Evolutionary conservation across 2,888 invertebrate species (phyloP), one percentile per base, ranked within the genome.

Genomic region (Troilus luridus): DNA sequence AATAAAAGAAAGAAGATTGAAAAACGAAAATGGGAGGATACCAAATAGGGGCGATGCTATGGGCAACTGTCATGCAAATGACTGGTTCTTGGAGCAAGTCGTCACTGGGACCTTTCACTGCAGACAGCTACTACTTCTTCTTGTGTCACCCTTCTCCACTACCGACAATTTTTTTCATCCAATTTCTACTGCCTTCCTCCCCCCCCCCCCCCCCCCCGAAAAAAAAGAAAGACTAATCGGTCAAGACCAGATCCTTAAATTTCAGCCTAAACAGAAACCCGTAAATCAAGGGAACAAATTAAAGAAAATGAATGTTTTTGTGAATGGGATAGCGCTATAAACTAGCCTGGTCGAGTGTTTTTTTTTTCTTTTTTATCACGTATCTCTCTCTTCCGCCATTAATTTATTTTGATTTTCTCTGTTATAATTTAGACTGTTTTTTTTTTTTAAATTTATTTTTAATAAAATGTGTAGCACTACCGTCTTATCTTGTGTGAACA

Each of bases 11-110:
- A 85, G 11, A 85, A 85, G 56, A 85, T 85, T 10, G 85, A 11
- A 58, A 85, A 85, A 85, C 56, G n/a, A 85, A 54, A 85, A 85
- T 56, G 56, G 85, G 85, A 85, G 85, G 85, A 58, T 85, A n/a
- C 85, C 85, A 85, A 56, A 85, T 85, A 85, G 6, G 85, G 85
- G 56, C 21, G 56, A 6, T 85, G 56, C 56, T 85, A 85, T 85
- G 85, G 56, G n/a, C n/a, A 58, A 85, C 85, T 85, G 85, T 85
- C 85, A 85, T 85, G 85, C 85, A 85, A 85, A 85, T 85, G 85
- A 85, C 56, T 56, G 85, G 85, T 85, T 41, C 56, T 85, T 21
- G 85, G 85, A 85, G 85, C 85, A 85, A 85, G 85, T 56, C 85
- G 85, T 85, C 85, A 85, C 56, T 14, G 56, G 85, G 85, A 85